These are phyloP conservation scores for Plutomurus gul DNA, from an alignment of 1,140 invertebrate species.

Conservation along the genomic window DNA sequence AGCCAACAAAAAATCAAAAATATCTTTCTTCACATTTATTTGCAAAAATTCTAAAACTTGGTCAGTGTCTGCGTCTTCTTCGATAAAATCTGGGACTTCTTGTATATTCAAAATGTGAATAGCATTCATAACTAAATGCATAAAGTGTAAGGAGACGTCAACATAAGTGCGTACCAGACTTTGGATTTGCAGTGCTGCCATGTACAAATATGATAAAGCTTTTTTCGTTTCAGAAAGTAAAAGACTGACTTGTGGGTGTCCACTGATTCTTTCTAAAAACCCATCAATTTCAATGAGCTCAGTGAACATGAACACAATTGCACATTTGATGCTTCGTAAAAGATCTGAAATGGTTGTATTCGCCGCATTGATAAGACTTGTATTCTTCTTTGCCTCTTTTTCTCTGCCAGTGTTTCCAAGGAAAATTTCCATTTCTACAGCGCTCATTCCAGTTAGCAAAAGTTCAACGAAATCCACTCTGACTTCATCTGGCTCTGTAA, in stretches of 20 bases:
- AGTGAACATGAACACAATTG: slow-evolving; percentile 33
- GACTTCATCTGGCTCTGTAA: slow-evolving; percentile 30
- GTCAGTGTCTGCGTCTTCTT: slow-evolving; percentile 45
- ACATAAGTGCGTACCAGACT: slow-evolving; percentile 36
- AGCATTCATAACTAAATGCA: slow-evolving; percentile 46
- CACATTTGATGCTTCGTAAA: slow-evolving; percentile 42
- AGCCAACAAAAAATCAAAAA: slow-evolving; percentile 38
- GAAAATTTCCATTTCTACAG: slow-evolving; percentile 48
- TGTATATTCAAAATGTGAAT: slow-evolving; percentile 45
- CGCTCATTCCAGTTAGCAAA: slow-evolving; percentile 42
- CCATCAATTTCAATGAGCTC: slow-evolving; percentile 49
- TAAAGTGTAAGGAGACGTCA: slow-evolving; percentile 37
- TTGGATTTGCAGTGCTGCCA: slow-evolving; percentile 43
- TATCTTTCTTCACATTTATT: slow-evolving; percentile 34
- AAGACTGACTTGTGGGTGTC: neutral
- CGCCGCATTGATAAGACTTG: slow-evolving; percentile 11
- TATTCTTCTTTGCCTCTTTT: slow-evolving; percentile 48
- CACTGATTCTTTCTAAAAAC: slow-evolving; percentile 37
- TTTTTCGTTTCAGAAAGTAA: slow-evolving; percentile 19
- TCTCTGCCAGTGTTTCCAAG: slow-evolving; percentile 38
- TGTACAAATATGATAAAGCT: slow-evolving; percentile 39
- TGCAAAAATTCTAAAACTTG: slow-evolving; percentile 42
- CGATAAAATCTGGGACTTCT: slow-evolving; percentile 45
- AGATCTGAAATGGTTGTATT: slow-evolving; percentile 36
- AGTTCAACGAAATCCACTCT: slow-evolving; percentile 45